These are phyloP conservation scores for Polypedilum pembai DNA, from an alignment of 1,140 invertebrate species.

Conservation along the genomic window DNA sequence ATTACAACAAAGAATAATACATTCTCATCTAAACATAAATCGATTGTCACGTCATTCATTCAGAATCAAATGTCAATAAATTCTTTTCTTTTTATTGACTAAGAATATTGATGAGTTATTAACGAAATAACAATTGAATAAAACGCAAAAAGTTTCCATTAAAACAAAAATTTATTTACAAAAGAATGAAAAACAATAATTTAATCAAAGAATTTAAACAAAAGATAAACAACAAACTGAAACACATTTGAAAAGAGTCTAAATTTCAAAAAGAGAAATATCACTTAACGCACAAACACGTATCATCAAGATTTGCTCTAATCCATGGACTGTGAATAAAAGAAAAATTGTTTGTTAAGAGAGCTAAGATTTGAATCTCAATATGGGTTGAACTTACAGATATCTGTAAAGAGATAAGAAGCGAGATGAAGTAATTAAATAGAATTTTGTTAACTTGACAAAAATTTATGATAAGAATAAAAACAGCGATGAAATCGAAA, in stretches of 20 bases:
- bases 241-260: not conserved
- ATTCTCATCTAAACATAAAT: no score
- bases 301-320: conserved; percentile 42
- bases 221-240: not conserved
- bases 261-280: conserved; percentile 31
- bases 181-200: not conserved
- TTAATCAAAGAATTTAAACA: not conserved
- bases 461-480: no score
- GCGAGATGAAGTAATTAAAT: not conserved
- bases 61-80: no score
- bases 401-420: not conserved
- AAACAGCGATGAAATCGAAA: no score
- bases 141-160: not conserved
- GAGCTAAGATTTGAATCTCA: not conserved
- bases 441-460: no score
- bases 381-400: not conserved
- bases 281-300: conserved; percentile 38
- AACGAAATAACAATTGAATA: no score
- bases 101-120: no score
- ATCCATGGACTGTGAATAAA: conserved; percentile 37
- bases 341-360: not conserved
- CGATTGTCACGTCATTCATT: no score
- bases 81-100: no score
- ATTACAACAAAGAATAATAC: no score
- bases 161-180: not conserved